Percentiles rank a stretch among this genome's conserved stretches.
These are phyloP conservation scores for Mythimna lalbum DNA, from an alignment of 2,888 invertebrate species.

Conservation along the genomic window DNA sequence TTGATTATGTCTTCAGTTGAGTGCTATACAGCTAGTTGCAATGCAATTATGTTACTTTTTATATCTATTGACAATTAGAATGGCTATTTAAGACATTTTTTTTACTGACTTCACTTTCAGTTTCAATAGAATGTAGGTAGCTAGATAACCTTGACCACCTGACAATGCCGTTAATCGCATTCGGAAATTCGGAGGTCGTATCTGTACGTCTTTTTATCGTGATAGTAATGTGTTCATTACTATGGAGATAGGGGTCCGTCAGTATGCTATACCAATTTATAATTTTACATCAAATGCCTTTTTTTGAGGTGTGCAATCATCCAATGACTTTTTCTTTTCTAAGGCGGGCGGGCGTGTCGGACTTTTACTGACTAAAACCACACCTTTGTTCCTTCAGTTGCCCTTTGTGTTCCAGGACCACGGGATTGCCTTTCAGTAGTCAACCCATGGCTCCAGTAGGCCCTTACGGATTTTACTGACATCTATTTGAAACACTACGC, in stretches of 20 bases:
- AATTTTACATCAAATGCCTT: too few species aligned
- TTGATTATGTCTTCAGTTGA: neutral
- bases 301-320: too few species aligned
- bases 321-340: too few species aligned
- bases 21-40: neutral
- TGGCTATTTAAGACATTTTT: neutral
- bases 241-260: neutral
- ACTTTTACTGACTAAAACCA: too few species aligned
- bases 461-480: too few species aligned
- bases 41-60: conserved; percentile 1
- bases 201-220: neutral
- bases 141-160: neutral
- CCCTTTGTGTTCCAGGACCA: too few species aligned
- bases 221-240: neutral
- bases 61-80: neutral
- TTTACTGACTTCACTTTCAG: neutral
- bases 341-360: too few species aligned
- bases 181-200: neutral
- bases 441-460: too few species aligned
- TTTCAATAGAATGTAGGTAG: neutral
- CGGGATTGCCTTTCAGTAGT: too few species aligned
- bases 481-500: too few species aligned
- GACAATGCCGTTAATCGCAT: neutral
- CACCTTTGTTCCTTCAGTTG: too few species aligned
- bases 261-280: neutral